phyloP scores from a whole-genome alignment of 2,113 vertebrate species.

The Chauna torquata region DNA sequence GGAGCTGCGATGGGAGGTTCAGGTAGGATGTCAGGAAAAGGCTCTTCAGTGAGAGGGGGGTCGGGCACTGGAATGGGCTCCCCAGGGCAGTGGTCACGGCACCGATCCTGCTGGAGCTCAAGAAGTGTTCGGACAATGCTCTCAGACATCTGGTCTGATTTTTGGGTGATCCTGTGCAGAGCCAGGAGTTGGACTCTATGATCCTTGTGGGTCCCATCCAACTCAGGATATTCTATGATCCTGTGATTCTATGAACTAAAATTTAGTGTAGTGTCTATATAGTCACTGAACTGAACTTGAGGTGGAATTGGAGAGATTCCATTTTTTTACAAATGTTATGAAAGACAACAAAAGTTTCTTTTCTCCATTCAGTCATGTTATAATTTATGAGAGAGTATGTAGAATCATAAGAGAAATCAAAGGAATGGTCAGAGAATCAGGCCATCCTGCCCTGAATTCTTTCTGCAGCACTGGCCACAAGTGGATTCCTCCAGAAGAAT shows the following conservation, averaged over 20 bases:
- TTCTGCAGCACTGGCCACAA: background rate
- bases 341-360: background rate
- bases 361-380: background rate
- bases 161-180: too few relatives aligned
- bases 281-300: background rate
- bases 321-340: background rate
- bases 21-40: too few relatives aligned
- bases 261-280: background rate
- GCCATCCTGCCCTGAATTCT: background rate
- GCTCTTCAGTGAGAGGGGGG: too few relatives aligned
- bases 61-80: too few relatives aligned
- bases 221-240: too few relatives aligned
- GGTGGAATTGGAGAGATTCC: background rate
- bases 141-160: too few relatives aligned
- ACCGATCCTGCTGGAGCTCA: too few relatives aligned
- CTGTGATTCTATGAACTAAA: background rate
- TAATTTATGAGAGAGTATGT: background rate
- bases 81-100: too few relatives aligned
- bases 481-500: background rate
- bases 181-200: too few relatives aligned
- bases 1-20: too few relatives aligned
- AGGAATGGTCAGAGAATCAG: background rate
- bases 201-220: too few relatives aligned
- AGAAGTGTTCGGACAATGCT: too few relatives aligned
- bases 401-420: background rate